Conservation (phyloP, 2,797 vertebrate species). For the Psittacula derbiana region DNA sequence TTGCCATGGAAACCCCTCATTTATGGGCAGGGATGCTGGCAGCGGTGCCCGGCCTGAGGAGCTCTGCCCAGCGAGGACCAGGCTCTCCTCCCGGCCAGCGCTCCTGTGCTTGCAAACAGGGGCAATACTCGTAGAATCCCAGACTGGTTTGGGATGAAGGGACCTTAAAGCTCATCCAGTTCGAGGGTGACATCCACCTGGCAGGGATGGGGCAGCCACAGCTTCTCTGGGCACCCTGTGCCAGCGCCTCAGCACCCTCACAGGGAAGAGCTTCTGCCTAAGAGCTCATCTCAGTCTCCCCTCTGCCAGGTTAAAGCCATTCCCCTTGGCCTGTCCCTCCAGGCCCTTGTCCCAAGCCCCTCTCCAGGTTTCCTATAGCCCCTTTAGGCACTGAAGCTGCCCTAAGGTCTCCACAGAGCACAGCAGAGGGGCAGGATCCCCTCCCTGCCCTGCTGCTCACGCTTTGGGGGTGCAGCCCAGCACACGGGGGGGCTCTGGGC, state of each 20-base stretch:
- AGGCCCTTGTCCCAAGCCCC: not conserved
- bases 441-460: not conserved
- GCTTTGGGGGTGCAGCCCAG: not conserved
- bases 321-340: not conserved
- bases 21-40: conserved; percentile 52
- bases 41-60: not conserved
- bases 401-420: not conserved
- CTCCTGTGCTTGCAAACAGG: fast-evolving
- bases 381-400: not conserved
- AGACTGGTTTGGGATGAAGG: not conserved
- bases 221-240: not conserved
- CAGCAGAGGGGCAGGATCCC: not conserved
- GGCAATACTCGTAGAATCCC: not conserved
- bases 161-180: not conserved
- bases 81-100: not conserved
- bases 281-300: not conserved
- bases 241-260: not conserved
- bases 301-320: no score
- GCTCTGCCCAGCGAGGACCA: not conserved
- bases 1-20: conserved; percentile 77
- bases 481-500: not conserved
- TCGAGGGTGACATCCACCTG: not conserved
- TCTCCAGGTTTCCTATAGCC: not conserved
- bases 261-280: not conserved
- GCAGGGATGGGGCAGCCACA: not conserved